Evolutionary conservation across 2,797 vertebrate genomes (phyloP).

Genomic region (Heteromormyrus szaboi): DNA sequence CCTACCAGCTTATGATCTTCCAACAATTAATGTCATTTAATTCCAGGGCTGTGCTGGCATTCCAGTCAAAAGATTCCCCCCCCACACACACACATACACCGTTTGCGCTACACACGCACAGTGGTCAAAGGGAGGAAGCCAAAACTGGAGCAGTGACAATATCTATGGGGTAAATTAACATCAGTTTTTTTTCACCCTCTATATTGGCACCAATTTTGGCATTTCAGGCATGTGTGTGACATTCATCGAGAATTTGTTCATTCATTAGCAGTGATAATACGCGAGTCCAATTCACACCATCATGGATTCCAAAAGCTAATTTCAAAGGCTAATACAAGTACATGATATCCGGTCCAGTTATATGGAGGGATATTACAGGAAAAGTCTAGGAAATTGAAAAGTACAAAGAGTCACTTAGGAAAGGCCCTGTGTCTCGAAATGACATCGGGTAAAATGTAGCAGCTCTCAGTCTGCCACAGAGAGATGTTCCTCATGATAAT

Average conservation of each 20-base stretch:
- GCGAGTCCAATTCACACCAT: neutral
- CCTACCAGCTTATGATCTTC: slow-evolving; percentile 21
- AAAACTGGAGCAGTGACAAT: neutral
- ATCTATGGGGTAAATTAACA: neutral
- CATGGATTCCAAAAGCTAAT: neutral
- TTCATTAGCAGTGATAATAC: neutral
- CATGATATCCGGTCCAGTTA: neutral
- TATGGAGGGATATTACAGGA: neutral
- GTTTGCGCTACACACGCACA: neutral
- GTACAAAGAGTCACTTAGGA: neutral
- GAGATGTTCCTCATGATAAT: neutral
- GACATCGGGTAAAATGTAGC: neutral
- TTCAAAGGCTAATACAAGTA: neutral
- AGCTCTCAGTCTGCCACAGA: neutral
- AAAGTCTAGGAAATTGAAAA: slow-evolving; percentile 9
- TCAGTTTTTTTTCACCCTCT: neutral
- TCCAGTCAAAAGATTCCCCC: neutral
- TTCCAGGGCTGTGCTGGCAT: slow-evolving; percentile 14
- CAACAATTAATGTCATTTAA: slow-evolving; percentile 31
- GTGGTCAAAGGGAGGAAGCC: neutral
- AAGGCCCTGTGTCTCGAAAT: neutral
- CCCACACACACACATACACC: neutral
- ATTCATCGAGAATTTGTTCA: neutral
- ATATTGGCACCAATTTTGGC: neutral
- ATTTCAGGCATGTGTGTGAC: neutral